Conservation (phyloP, 2,113 vertebrate species). For the Heliornis fulica region DNA sequence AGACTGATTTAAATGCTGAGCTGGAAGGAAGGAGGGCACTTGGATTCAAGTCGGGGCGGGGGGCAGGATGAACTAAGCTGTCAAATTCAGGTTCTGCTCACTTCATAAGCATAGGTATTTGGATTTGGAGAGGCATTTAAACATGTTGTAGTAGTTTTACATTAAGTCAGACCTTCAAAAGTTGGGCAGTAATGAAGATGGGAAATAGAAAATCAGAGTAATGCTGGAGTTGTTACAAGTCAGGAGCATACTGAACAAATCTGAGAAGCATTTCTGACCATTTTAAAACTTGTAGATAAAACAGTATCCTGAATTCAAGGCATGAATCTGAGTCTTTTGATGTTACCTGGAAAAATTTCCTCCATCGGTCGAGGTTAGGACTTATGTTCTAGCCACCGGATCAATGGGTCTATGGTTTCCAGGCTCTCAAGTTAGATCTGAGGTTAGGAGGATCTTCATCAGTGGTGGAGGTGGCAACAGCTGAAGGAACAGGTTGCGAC, state of each 20-base stretch:
- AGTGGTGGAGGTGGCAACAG: background rate
- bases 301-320: background rate
- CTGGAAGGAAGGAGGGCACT: background rate
- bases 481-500: constrained; percentile 13
- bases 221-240: background rate
- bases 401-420: background rate
- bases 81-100: background rate
- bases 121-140: background rate
- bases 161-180: background rate
- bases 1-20: background rate
- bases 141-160: background rate
- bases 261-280: background rate
- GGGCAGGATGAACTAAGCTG: background rate
- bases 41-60: background rate
- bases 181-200: background rate
- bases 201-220: background rate
- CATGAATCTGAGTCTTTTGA: background rate
- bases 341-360: background rate
- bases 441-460: background rate
- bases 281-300: background rate
- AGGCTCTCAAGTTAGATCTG: background rate
- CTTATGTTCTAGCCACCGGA: background rate
- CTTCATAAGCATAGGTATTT: background rate
- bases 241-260: background rate
- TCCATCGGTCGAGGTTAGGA: constrained; percentile 24